Conservation (phyloP, 2,797 vertebrate genomes). For the Nannoperca obscura region DNA sequence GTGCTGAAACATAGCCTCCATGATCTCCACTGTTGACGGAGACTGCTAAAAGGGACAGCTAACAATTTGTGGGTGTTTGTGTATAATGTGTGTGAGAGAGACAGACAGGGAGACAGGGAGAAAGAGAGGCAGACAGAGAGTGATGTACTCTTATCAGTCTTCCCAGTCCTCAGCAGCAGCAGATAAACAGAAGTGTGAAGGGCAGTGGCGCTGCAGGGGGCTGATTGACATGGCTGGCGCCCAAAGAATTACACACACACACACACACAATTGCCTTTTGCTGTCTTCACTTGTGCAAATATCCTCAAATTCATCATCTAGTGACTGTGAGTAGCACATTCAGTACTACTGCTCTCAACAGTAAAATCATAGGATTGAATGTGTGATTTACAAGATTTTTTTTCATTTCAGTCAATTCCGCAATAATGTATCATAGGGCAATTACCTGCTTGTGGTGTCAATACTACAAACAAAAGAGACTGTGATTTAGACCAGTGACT, state of each 20-base stretch:
- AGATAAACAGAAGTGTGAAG: conserved; percentile 86
- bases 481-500: not conserved
- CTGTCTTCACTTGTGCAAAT: conserved; percentile 61
- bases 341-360: conserved; percentile 20
- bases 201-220: conserved; percentile 83
- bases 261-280: conserved; percentile 50
- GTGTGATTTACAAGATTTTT: conserved; percentile 29
- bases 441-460: not conserved
- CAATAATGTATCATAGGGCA: not conserved
- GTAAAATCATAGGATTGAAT: conserved; percentile 15
- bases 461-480: conserved; percentile 13
- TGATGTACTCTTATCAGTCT: conserved; percentile 84
- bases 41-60: conserved; percentile 46
- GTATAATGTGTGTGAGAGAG: conserved; percentile 37
- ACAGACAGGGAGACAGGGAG: conserved; percentile 32
- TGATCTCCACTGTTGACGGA: conserved; percentile 52
- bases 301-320: conserved; percentile 54
- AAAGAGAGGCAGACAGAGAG: conserved; percentile 56
- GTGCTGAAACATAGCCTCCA: conserved; percentile 34
- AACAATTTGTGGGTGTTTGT: conserved; percentile 52
- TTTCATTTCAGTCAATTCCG: conserved; percentile 29
- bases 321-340: conserved; percentile 44
- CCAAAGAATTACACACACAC: conserved; percentile 78
- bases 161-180: conserved; percentile 84
- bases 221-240: conserved; percentile 84